Evolutionary conservation across 1,140 invertebrate genomes (phyloP), one percentile per base, ranked within the genome.

Genomic region (Trachelipus rathkii): DNA sequence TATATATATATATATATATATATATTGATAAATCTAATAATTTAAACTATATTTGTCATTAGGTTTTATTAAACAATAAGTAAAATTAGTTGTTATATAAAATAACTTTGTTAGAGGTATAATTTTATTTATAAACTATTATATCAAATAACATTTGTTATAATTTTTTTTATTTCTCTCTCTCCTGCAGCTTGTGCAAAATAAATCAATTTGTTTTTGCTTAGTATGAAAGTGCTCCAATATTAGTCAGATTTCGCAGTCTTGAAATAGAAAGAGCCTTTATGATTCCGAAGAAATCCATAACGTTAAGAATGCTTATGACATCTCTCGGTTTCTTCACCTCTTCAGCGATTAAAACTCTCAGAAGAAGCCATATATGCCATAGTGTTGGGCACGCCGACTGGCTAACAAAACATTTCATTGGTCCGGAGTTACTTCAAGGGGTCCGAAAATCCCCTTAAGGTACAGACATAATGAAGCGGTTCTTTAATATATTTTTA

Each of bases 261-360:
- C 87, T n/a, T 77, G 89, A 90, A 81, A 83, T 90, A 46, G 89
- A 90, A 83, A 85, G 89, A 44, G 88, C 88, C 84, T 83, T 90
- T 11, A 80, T 88, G n/a, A 87, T 89, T 82, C 87, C 89, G 19
- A 84, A 85, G 78, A 87, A 88, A 68, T 89, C 88, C 0, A 86
- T 86, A 75, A 86, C 87, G 50, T 83, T 90, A 73, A 85, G 87
- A 21, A 83, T 84, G 66, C 85, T 90, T 1, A 89, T 90, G 88
- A 89, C 89, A 0, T 86, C 86, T 46, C 84, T 89, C 24, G 82
- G n/a, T 89, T 21, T 88, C 86, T 84, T 81, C 82, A 33, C 82
- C 81, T 45, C 77, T 79, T 77, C 76, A 80, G 72, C 77, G 84
- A 33, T 60, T 75, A 73, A 86, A 84, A 73, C 78, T 86, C 71